These are phyloP conservation scores for Mycetomoellerius zeteki DNA, from an alignment of 1,140 invertebrate genomes.

Conservation along the genomic window DNA sequence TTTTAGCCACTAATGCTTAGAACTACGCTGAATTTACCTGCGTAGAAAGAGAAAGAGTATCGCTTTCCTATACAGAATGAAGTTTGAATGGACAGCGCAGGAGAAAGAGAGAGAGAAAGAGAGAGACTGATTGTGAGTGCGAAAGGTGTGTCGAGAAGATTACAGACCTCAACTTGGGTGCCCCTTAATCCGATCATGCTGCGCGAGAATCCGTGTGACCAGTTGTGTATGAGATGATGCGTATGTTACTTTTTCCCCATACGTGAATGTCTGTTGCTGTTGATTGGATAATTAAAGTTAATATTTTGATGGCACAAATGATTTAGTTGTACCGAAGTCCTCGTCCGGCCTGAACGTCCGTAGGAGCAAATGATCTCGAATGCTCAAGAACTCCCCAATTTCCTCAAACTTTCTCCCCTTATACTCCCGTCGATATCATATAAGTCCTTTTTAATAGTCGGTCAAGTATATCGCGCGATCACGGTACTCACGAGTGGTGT, in stretches of 20 bases:
- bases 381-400: slow-evolving; percentile 32
- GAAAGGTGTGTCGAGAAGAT: slow-evolving; percentile 59
- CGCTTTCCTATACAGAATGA: slow-evolving; percentile 50
- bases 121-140: slow-evolving; percentile 53
- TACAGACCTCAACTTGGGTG: slow-evolving; percentile 51
- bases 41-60: slow-evolving; percentile 17
- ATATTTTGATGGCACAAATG: slow-evolving; percentile 81
- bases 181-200: slow-evolving; percentile 70
- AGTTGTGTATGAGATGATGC: slow-evolving; percentile 66
- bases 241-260: slow-evolving; percentile 78
- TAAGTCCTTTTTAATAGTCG: slow-evolving; percentile 14
- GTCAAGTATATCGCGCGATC: slow-evolving; percentile 56
- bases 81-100: slow-evolving; percentile 15
- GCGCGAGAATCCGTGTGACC: slow-evolving; percentile 70
- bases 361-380: slow-evolving; percentile 54
- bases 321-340: slow-evolving; percentile 79
- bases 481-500: slow-evolving; percentile 29
- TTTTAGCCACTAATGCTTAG: slow-evolving; percentile 45
- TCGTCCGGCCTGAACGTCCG: slow-evolving; percentile 76
- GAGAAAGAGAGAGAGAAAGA: slow-evolving; percentile 38
- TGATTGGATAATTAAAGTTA: slow-evolving; percentile 80
- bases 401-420: not conserved
- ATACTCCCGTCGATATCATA: not conserved
- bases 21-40: slow-evolving; percentile 8
- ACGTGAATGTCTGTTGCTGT: slow-evolving; percentile 81